Evolutionary conservation across 2,113 vertebrate species (phyloP), one percentile per base, ranked within the genome.

Genomic region (Anser cygnoides): DNA sequence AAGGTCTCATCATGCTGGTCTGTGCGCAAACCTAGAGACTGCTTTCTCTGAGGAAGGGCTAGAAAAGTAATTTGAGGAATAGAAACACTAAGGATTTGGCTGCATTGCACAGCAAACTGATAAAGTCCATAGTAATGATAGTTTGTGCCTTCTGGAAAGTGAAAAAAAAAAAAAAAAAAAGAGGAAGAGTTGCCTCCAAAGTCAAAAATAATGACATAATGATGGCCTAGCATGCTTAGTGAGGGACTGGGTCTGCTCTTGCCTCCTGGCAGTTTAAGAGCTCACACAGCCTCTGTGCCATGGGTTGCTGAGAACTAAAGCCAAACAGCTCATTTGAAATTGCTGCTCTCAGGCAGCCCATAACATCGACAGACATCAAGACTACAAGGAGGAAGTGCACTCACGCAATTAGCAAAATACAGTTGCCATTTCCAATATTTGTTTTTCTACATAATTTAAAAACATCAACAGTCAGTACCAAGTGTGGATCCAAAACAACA

Each of bases 191-290:
- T 1, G 0, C 10, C 10, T 73, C 8, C 50, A 33, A 74, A 85
- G 46, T 15, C 12, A 77, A 70, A 72, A 0, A 1, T n/a, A n/a
- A 11, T 11, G 22, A 68, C 0, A 1, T 21, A 20, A 20, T 14
- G 25, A 82, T 23, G 16, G 31, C 28, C 10, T 62, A 33, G 33
- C 0, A 0, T 73, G 52, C 14, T 25, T 16, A 49, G 23, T 3
- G 13, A 70, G 26, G 28, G 26, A 39, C 23, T 1, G 1, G 31
- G 12, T 20, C 15, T 63, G 10, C 5, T 8, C 22, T 35, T 33
- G 39, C 7, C 54, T 61, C 33, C 72, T 6, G 3, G 33, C 20
- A 65, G 29, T 26, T 33, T 26, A 65, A 52, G 39, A 81, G 9
- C 68, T 84, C 73, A 43, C 35, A 61, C 20, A 28, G 9, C 26